Base-by-base conservation (phyloP, 2,797 vertebrate genomes). In the Mormyrops boulengeri region DNA sequence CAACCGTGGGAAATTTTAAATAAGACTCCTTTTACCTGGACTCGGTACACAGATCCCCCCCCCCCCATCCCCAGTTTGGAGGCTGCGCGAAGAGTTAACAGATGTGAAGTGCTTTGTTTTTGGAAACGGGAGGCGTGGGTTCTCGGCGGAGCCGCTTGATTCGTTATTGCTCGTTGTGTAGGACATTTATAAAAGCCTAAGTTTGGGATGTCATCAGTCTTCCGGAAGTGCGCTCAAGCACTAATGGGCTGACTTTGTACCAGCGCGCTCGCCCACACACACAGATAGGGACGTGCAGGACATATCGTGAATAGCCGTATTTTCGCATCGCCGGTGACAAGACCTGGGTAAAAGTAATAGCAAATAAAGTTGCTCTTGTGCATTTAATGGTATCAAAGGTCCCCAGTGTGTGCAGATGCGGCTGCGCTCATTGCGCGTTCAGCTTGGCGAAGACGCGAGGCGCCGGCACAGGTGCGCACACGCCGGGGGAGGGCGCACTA, bases 41-140 rank as follows among this genome's bases (percentile, higher is more conserved):
- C n/a, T 49, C 47, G 22, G 82, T 26, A 85, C 22, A 30, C 47
- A 50, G 47, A 26, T 47, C 22, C 26, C 26, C 26, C 26, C 26
- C 22, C 82, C 47, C 52, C 26, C 12, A 2, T 53, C 12, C 52
- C 85, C 52, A 30, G 26, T 41, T 38, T 38, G 26, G 49, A 86
- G 85, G 85, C 49, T 86, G 85, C 26, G 47, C 47, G 53, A 94
- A 94, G 95, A 94, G 95, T 96, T 96, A 96, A 95, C 92, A 82
- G 91, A 93, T 91, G 90, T 91, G 92, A 93, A 91, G 93, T 92
- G 93, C 89, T 95, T 93, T 94, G 92, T 91, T 91, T 91, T 91
- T 88, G 93, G 93, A 95, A 94, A 94, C 92, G 94, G 94, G 93
- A 94, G 93, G 95, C 94, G 95, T 95, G 95, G 95, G 95, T 91